Evolutionary conservation across 2,888 invertebrate species (phyloP).

Genomic region (Rhaphigaster nebulosa): DNA sequence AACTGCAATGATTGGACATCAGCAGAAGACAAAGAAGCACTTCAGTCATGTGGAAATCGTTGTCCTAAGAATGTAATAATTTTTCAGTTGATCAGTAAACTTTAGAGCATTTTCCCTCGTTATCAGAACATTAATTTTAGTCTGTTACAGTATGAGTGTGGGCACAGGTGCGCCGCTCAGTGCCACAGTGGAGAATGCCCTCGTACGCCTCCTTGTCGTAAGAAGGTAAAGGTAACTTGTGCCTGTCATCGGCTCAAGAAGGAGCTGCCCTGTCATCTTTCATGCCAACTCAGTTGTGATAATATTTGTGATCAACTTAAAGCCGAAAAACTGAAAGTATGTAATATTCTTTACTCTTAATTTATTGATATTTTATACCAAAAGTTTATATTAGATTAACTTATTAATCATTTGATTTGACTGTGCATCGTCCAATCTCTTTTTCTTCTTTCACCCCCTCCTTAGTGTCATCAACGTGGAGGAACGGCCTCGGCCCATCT

Average conservation of each 20-base stretch:
- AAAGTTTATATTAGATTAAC: neutral
- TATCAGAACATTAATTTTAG: neutral
- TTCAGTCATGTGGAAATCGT: conserved; percentile 82
- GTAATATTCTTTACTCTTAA: neutral
- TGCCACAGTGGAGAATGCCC: conserved; percentile 84
- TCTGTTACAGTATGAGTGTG: conserved; percentile 79
- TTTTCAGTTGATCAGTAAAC: neutral
- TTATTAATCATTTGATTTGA: too few relatives aligned
- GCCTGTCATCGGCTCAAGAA: conserved; percentile 83
- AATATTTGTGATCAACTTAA: conserved; percentile 75
- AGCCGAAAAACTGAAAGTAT: conserved; percentile 69
- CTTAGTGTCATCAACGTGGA: too few relatives aligned
- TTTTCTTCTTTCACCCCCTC: too few relatives aligned
- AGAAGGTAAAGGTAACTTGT: conserved; percentile 85
- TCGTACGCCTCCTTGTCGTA: conserved; percentile 78
- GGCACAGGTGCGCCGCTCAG: conserved; percentile 82
- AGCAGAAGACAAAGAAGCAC: conserved; percentile 70
- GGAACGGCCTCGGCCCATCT: too few relatives aligned
- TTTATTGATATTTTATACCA: neutral
- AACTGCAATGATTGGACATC: conserved; percentile 79
- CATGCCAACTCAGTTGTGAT: conserved; percentile 75
- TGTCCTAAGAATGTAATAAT: conserved; percentile 84
- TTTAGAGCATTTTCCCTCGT: neutral
- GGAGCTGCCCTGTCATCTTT: conserved; percentile 75
- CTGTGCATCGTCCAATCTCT: too few relatives aligned